These are phyloP conservation scores for Myripristis murdjan DNA, from an alignment of 2,797 vertebrate genomes.

Conservation along the genomic window DNA sequence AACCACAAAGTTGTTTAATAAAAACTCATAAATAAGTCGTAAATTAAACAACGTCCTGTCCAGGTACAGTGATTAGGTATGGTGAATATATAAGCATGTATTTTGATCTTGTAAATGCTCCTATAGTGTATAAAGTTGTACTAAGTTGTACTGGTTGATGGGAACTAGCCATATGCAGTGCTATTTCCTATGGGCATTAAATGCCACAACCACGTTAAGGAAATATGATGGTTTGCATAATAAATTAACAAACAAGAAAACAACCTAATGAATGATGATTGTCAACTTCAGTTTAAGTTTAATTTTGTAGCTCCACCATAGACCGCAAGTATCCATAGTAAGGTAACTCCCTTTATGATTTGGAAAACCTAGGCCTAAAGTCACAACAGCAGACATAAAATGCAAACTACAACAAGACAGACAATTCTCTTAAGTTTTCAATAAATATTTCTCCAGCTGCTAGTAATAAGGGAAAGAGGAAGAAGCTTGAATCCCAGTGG, in stretches of 20 bases:
- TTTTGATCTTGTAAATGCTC: neutral
- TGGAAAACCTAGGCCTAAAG: neutral
- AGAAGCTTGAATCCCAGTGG: neutral
- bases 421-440: neutral
- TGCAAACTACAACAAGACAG: constrained; percentile 1
- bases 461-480: neutral
- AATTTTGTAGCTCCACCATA: neutral
- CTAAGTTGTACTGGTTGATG: neutral
- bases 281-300: neutral
- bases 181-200: too few species aligned
- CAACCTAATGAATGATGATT: neutral
- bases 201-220: too few species aligned
- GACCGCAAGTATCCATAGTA: neutral
- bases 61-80: neutral
- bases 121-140: neutral
- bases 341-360: neutral
- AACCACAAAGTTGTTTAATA: constrained; percentile 7
- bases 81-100: neutral
- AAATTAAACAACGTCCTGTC: constrained; percentile 3
- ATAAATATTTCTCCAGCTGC: neutral
- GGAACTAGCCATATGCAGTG: too few species aligned
- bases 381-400: neutral
- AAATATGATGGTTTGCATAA: neutral
- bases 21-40: too few species aligned
- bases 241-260: neutral